Percentiles rank a stretch among this genome's conserved stretches.
phyloP scores from a whole-genome alignment of 2,113 vertebrate genomes.

The Shinisaurus crocodilurus region DNA sequence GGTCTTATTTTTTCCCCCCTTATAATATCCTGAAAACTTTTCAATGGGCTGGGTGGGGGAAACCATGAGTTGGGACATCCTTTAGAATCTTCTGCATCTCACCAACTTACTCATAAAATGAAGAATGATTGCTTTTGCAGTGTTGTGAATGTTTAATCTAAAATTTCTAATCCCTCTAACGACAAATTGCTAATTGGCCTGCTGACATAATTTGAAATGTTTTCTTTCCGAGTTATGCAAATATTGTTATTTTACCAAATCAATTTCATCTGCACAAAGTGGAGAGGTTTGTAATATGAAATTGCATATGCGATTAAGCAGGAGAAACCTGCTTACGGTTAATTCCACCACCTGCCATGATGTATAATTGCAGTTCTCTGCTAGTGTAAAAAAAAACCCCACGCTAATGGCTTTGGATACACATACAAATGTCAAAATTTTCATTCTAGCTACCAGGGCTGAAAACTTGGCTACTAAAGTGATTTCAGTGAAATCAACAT shows the following conservation, averaged over 20 bases:
- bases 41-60: not conserved
- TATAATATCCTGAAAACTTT: not conserved
- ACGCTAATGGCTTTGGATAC: not conserved
- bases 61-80: not conserved
- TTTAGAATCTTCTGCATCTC: not conserved
- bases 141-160: not conserved
- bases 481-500: not conserved
- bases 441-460: not conserved
- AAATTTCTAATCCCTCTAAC: not conserved
- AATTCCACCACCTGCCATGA: slow-evolving; percentile 20
- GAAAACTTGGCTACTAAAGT: not conserved
- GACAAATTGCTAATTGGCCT: not conserved
- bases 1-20: not conserved
- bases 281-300: slow-evolving; percentile 15
- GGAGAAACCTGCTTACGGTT: not conserved
- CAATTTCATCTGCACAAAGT: slow-evolving; percentile 7
- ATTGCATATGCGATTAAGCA: slow-evolving; percentile 17
- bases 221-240: slow-evolving; percentile 12
- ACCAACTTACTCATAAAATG: not conserved
- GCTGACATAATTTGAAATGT: not conserved
- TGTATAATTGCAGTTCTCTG: slow-evolving; percentile 10
- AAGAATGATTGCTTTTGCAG: not conserved
- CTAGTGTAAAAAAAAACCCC: slow-evolving; percentile 3
- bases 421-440: not conserved
- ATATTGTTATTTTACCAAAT: slow-evolving; percentile 12